Percentiles rank a stretch among this genome's conserved stretches.
phyloP scores from a whole-genome alignment of 1,140 invertebrate genomes.

The Brachionus rotundiformis region DNA sequence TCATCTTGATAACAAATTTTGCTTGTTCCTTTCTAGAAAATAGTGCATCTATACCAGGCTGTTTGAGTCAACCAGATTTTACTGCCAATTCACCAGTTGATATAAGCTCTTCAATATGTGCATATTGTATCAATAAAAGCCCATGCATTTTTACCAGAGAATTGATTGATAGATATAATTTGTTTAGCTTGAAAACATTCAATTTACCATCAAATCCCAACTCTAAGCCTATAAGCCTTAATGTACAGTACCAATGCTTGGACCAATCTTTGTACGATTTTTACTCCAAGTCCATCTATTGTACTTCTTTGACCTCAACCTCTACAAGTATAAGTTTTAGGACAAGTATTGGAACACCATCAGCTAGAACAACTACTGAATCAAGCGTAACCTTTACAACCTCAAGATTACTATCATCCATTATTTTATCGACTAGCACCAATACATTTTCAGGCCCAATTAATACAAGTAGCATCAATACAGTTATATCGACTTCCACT shows the following conservation, averaged over 20 bases:
- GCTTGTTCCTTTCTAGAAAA: background rate
- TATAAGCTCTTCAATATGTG: background rate
- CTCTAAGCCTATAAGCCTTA: background rate
- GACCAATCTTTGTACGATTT: background rate
- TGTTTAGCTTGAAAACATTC: constrained; percentile 11
- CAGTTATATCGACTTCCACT: background rate
- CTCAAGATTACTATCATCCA: background rate
- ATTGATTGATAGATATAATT: background rate
- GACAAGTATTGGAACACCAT: background rate
- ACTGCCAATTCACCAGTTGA: background rate
- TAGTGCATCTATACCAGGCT: background rate
- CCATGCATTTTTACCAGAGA: constrained; percentile 30
- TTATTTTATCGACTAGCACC: background rate
- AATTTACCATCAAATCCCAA: background rate
- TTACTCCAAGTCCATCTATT: background rate
- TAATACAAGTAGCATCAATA: background rate
- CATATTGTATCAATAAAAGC: constrained; percentile 8
- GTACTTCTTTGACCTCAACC: background rate
- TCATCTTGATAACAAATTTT: background rate
- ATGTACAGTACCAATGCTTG: constrained; percentile 13
- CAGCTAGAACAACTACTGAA: background rate
- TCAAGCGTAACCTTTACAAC: background rate
- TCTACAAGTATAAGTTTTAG: background rate
- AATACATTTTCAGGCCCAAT: background rate
- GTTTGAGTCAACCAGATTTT: constrained; percentile 10